Evolutionary conservation across 53 echinoderm and acorn worm genomes (phyloP), one percentile per base, ranked within the genome.

Genomic region (Mesocentrotus franciscanus): DNA sequence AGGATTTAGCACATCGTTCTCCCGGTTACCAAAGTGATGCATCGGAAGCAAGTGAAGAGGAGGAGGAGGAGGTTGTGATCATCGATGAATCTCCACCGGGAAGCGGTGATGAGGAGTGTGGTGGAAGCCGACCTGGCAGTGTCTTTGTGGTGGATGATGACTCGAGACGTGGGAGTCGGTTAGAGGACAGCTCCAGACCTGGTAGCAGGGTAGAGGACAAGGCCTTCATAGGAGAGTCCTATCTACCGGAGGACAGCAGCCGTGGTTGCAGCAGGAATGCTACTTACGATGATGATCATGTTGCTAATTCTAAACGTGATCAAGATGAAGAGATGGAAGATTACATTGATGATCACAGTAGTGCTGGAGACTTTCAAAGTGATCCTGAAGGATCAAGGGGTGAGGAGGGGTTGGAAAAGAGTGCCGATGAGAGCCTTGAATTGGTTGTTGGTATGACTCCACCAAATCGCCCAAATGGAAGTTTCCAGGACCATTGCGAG

Each of bases 361-460:
- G 61, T 83, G 18, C 59, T 8, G 70, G 10, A 16, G 13, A 56
- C 78, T 93, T 27, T 1, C 92, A 68, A 55, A 87, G 87, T 62
- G 66, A 91, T 36, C 60, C 15, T 35, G 8, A 42, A 92, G 83
- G 85, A 35, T 64, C 27, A 85, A 57, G 32, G 16, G 66, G 72
- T 35, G 24, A 95, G 89, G 95, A 95, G 61, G 95, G 91, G 9
- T 90, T 87, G n/a, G 91, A 91, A 42, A 92, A 85, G 57, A 66
- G 55, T 56, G 89, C 35, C 34, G 61, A 74, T 79, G 95, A 87
- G 14, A 90, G 90, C 56, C 56, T 66, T 39, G 89, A 95, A 39
- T 42, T 87, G 36, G 90, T 83, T 27, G 71, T 76, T 61, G 93
- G 93, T 14, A 79, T 91, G 91, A 49, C 92, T 24, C 94, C 94